These are phyloP conservation scores for Tenebrio molitor DNA, from an alignment of 1,140 invertebrate species.

Conservation along the genomic window DNA sequence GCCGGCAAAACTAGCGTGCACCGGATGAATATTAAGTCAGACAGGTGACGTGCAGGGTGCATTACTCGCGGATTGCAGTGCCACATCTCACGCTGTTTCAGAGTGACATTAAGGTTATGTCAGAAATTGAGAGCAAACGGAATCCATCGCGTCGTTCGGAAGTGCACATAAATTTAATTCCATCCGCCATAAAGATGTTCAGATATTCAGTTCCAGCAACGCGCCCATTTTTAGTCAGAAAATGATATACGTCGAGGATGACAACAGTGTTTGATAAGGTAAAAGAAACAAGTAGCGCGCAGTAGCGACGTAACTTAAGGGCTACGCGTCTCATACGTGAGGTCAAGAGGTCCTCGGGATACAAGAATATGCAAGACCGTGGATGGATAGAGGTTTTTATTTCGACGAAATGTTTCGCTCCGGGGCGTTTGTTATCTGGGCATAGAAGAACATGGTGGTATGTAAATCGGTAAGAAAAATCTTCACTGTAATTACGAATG, in stretches of 20 bases:
- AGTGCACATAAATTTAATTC: slow-evolving; percentile 32
- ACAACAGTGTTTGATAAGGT: slow-evolving; percentile 40
- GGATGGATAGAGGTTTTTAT: slow-evolving; percentile 44
- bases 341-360: slow-evolving; percentile 42
- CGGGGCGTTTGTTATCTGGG: slow-evolving; percentile 35
- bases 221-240: slow-evolving; percentile 34
- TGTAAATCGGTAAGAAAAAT: slow-evolving; percentile 20
- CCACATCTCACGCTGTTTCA: neutral
- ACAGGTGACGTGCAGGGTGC: no score
- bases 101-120: slow-evolving; percentile 10
- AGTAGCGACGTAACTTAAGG: slow-evolving; percentile 40
- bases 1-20: no score
- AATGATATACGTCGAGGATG: slow-evolving; percentile 45
- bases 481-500: slow-evolving; percentile 14
- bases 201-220: slow-evolving; percentile 24
- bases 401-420: slow-evolving; percentile 45
- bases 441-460: slow-evolving; percentile 7
- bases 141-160: slow-evolving; percentile 24
- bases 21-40: no score
- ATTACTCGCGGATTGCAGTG: neutral
- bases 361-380: slow-evolving; percentile 45
- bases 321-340: slow-evolving; percentile 34
- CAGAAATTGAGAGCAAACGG: slow-evolving; percentile 15
- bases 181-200: slow-evolving; percentile 28
- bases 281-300: slow-evolving; percentile 41